A percentile compares a stretch with the other conserved stretches of the same genome.
Conservation (phyloP, 1,140 invertebrate species). For the Campoletis sonorensis region DNA sequence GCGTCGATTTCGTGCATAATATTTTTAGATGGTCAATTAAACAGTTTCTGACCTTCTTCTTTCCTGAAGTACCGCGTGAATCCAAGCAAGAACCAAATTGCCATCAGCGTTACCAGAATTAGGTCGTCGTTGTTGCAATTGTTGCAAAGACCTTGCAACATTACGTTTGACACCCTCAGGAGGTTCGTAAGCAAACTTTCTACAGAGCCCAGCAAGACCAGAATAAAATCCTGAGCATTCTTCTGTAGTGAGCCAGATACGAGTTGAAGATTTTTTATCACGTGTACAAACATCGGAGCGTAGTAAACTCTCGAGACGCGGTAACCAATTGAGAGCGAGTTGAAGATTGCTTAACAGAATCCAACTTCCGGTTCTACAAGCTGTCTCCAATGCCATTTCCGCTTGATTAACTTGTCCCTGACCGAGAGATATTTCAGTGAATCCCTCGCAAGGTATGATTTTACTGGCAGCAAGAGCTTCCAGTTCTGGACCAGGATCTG, state of each 20-base stretch:
- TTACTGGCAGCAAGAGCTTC: constrained; percentile 78
- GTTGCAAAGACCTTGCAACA: constrained; percentile 74
- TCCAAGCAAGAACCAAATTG: constrained; percentile 86
- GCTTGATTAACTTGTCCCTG: constrained; percentile 81
- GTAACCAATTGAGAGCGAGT: constrained; percentile 87
- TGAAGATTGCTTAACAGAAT: constrained; percentile 93
- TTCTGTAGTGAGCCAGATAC: constrained; percentile 86
- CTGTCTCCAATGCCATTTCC: constrained; percentile 78
- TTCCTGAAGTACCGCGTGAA: constrained; percentile 93
- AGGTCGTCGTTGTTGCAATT: constrained; percentile 67
- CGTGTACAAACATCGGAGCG: constrained; percentile 80
- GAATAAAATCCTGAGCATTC: constrained; percentile 84
- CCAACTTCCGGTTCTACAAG: constrained; percentile 82
- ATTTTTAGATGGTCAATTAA: background rate
- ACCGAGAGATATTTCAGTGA: constrained; percentile 83
- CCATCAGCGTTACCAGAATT: constrained; percentile 71
- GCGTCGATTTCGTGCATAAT: background rate
- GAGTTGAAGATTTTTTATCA: constrained; percentile 79
- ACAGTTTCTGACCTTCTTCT: constrained; percentile 82
- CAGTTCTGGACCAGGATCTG: constrained; percentile 87
- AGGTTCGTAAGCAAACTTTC: constrained; percentile 93
- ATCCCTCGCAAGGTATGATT: constrained; percentile 62
- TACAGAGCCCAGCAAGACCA: constrained; percentile 81
- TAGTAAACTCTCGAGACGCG: constrained; percentile 82
- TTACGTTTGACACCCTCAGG: constrained; percentile 81